Evolutionary conservation across 2,113 vertebrate species (phyloP).

Genomic region (Podilymbus podiceps): DNA sequence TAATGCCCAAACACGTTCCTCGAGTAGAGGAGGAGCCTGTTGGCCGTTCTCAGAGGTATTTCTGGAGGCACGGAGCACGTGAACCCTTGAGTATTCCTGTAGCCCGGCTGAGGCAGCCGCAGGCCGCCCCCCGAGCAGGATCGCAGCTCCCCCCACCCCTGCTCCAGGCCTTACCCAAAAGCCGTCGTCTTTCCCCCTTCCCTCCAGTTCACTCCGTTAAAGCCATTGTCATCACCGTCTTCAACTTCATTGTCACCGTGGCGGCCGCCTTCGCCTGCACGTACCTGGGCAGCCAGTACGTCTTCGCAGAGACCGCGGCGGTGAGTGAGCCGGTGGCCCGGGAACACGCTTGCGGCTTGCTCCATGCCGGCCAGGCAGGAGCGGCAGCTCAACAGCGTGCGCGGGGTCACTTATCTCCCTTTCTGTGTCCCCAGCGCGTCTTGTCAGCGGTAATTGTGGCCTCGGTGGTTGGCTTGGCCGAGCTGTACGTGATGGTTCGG

Average conservation of each 20-base stretch:
- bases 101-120: neutral
- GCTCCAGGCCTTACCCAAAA: neutral
- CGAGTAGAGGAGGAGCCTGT: neutral
- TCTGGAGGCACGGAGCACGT: neutral
- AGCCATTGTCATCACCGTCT: slow-evolving; percentile 84
- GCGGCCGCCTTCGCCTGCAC: slow-evolving; percentile 88
- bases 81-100: neutral
- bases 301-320: slow-evolving; percentile 86
- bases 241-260: slow-evolving; percentile 95
- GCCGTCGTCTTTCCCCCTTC: rapidly evolving
- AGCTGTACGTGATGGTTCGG: slow-evolving; percentile 93
- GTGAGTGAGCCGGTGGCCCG: slow-evolving; percentile 68
- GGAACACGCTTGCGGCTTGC: neutral
- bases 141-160: neutral
- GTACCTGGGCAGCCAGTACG: slow-evolving; percentile 92
- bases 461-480: slow-evolving; percentile 93
- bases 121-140: neutral
- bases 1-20: neutral
- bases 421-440: slow-evolving; percentile 73
- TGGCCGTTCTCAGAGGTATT: neutral
- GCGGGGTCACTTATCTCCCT: neutral
- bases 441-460: slow-evolving; percentile 88
- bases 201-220: slow-evolving; percentile 86
- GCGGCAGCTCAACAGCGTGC: neutral
- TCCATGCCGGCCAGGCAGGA: neutral